Percentiles rank a stretch among this genome's conserved stretches.
Conservation (phyloP, 2,888 invertebrate genomes). For the Chironomus riparius region DNA sequence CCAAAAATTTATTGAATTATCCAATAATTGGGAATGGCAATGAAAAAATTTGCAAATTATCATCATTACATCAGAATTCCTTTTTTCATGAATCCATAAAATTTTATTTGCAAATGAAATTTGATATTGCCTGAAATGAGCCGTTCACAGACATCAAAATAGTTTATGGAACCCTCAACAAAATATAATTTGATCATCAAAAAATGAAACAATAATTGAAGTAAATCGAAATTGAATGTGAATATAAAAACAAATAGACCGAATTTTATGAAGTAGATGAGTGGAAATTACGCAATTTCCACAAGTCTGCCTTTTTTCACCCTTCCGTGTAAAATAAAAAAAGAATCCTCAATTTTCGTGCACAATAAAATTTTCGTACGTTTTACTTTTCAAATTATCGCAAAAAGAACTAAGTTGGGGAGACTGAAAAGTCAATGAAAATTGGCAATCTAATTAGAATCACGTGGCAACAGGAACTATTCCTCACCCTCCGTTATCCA, state of each 20-base stretch:
- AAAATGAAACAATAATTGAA: background rate
- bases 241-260: slow-evolving; percentile 12
- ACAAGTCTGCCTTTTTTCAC: background rate
- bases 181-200: background rate
- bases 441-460: slow-evolving; percentile 1
- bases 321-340: background rate
- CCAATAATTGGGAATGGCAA: too few species aligned
- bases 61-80: too few species aligned
- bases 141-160: background rate
- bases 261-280: background rate
- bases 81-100: too few species aligned
- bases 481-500: too few species aligned
- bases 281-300: background rate
- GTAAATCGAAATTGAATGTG: slow-evolving; percentile 3
- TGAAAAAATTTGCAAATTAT: too few species aligned
- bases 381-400: background rate
- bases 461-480: background rate
- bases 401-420: background rate
- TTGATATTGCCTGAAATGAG: background rate
- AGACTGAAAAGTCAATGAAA: background rate
- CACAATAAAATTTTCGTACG: background rate
- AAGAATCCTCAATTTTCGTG: background rate
- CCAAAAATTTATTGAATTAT: too few species aligned
- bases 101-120: too few species aligned
- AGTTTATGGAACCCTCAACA: background rate